Percentiles rank a stretch among this genome's conserved stretches.
Evolutionary conservation across 2,113 vertebrate species (phyloP).

Genomic region (Chlamydotis undulata): DNA sequence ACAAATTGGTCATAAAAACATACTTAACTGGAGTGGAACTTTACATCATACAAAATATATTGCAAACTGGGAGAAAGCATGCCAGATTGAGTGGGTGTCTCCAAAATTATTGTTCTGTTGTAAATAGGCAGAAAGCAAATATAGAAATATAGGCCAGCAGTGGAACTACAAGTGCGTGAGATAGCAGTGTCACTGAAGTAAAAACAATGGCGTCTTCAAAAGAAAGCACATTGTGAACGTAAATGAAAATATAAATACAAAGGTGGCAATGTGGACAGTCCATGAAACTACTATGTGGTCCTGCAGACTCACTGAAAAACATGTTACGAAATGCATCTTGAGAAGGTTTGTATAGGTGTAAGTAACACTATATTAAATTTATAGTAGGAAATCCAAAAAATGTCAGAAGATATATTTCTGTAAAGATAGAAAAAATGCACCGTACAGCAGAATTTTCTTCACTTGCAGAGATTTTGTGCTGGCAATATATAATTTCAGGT

Average conservation of each 20-base stretch:
- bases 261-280: not conserved
- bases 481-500: not conserved
- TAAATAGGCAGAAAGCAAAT: not conserved
- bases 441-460: not conserved
- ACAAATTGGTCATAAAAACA: not conserved
- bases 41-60: not conserved
- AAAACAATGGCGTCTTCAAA: not conserved
- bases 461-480: not conserved
- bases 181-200: not conserved
- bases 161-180: not conserved
- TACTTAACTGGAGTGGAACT: not conserved
- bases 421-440: not conserved
- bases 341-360: not conserved
- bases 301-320: not conserved
- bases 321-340: not conserved
- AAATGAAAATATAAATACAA: not conserved
- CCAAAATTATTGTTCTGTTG: not conserved
- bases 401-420: not conserved
- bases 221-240: not conserved
- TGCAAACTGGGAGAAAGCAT: not conserved
- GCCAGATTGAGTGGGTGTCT: not conserved
- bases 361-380: not conserved
- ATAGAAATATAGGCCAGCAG: not conserved
- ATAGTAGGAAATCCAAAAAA: not conserved
- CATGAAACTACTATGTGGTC: not conserved